Base-by-base conservation (phyloP, 2,113 vertebrate species). In the Apteryx owenii region DNA sequence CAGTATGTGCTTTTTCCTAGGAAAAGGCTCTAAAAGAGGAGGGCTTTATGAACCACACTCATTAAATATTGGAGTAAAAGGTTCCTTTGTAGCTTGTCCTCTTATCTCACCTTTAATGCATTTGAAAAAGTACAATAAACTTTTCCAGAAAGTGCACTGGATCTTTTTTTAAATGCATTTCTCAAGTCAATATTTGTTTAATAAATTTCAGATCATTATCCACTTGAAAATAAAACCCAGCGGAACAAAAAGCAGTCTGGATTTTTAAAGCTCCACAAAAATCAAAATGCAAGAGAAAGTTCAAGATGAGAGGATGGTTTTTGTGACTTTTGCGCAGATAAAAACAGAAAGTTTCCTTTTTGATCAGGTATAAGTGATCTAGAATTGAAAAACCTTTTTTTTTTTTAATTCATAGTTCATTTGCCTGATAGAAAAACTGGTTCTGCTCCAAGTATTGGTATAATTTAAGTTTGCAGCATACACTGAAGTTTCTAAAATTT, bases 121-220 rank as follows among this genome's bases (percentile, higher is more conserved):
- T 93, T 93, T 92, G 42, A 81, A 75, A 85, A 84, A 89, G 69
- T 81, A 96, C 65, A 92, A 88, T 71, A 90, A 96, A 87, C 53
- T 81, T 53, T 81, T 81, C 65, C 73, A 83, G 60, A 78, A 90
- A 86, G 61, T 17, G 42, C 51, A 81, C 40, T 12, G 2, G 9
- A 15, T 53, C 19, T 84, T 81, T 53, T 94, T 86, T 51, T 2
- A 89, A 95, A 87, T 17, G 70, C 16, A 54, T 81, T 87, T 94
- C 46, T 51, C 33, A 93, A 85, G n/a, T 65, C 71, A 89, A 44
- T 85, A 88, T 91, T 91, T 91, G 48, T 64, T 87, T 60, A 87
- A 92, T 72, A 90, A 40, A 72, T 90, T 81, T 92, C 48, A 92
- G 79, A 40, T 17, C 17, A 33, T 53, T 82, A 88, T 21, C 17